Conservation (phyloP, 2,113 vertebrate species). For the Passer montanus region DNA sequence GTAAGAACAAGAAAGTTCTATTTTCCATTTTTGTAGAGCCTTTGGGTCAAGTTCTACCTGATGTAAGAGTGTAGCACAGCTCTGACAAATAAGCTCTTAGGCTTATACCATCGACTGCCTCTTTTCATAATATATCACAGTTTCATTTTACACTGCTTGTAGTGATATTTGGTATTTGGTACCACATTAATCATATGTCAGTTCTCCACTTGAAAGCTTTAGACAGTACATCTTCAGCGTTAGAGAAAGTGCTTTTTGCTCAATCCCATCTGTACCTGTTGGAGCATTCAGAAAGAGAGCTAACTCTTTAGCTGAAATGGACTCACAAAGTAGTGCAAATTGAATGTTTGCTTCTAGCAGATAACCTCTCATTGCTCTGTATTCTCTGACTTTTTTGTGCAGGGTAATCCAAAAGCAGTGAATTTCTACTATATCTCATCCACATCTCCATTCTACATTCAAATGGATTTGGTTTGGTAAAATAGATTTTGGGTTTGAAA, state of each 20-base stretch:
- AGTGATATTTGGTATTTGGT: background rate
- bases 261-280: slow-evolving; percentile 7
- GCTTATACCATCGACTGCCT: background rate
- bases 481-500: background rate
- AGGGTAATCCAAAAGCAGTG: background rate
- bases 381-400: background rate
- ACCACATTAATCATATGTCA: background rate
- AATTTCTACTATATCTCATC: background rate
- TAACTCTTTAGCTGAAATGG: slow-evolving; percentile 14
- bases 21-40: background rate
- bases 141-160: background rate
- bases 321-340: slow-evolving; percentile 23
- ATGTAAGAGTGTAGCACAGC: background rate
- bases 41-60: background rate
- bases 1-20: background rate
- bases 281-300: background rate
- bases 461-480: background rate
- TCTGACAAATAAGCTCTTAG: background rate
- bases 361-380: background rate
- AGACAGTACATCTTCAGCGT: background rate
- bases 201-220: background rate
- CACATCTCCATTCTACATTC: background rate
- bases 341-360: slow-evolving; percentile 39
- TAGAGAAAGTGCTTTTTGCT: background rate
- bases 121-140: background rate